Base-by-base conservation (phyloP, 2,797 vertebrate species). In the Capromys pilorides region DNA sequence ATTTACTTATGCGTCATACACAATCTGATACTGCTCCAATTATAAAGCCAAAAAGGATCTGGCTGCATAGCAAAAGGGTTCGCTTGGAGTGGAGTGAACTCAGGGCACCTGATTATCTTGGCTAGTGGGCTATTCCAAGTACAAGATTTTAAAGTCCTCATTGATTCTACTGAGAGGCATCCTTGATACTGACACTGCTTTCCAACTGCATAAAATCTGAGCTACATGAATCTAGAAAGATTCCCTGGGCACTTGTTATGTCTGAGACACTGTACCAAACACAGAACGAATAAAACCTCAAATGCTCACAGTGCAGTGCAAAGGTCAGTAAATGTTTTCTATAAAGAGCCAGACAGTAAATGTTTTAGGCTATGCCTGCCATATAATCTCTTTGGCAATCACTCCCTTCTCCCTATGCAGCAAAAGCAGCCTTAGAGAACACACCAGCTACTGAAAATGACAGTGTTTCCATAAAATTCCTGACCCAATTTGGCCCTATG, bases 171-270 rank as follows among this genome's bases (percentile, higher is more conserved):
- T 16, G 62, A 92, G 69, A 82, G 12, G n/a, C 28, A 31, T 49
- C 88, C 28, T 85, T 93, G 71, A 90, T 91, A 71, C 64, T n/a
- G 7, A 86, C 90, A 84, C 86, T 77, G 45, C 73, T 80, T 93
- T 90, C 59, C 2, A 57, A 36, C 67, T 62, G n/a, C 59, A 64
- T 71, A 45, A 77, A 77, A 39, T 66, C 81, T 57, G 18, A 94
- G 45, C 31, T 82, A 57, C 28, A 16, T 31, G 7, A 22, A 64
- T 92, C 64, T 78, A 80, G 66, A 93, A 87, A 90, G 39, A 93
- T 61, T 89, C n/a, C 19, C n/a, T 49, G 33, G 92, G 77, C 79
- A 87, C 71, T 62, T 49, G 78, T 86, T 94, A 57, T 10, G 9
- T 83, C 75, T 83, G 75, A 84, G 88, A 69, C 75, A n/a, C 41